Evolutionary conservation across 1,140 invertebrate genomes (phyloP).

Genomic region (Pachyrhynchus sulphureomaculatus): DNA sequence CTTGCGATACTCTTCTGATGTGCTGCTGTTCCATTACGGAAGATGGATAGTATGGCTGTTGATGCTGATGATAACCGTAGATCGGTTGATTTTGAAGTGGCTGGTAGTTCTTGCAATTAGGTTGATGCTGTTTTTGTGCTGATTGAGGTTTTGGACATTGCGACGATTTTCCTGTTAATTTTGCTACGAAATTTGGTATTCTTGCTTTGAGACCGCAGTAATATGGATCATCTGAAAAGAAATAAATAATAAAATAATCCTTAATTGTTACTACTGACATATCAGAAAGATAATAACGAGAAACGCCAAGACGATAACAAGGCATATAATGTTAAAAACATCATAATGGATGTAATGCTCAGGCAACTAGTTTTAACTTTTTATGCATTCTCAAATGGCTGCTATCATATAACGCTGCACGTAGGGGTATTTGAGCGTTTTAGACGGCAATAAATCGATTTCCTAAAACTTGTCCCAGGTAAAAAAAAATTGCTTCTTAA

Average conservation of each 20-base stretch:
- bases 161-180: conserved; percentile 46
- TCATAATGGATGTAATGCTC: too few relatives aligned
- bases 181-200: conserved; percentile 75
- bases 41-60: neutral
- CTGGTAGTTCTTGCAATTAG: conserved; percentile 9
- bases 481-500: too few relatives aligned
- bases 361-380: too few relatives aligned
- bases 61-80: conserved; percentile 18
- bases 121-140: conserved; percentile 5
- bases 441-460: too few relatives aligned
- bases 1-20: conserved; percentile 18
- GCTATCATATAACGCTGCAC: too few relatives aligned
- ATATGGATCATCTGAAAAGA: conserved; percentile 73
- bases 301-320: too few relatives aligned
- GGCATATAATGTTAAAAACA: too few relatives aligned
- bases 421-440: too few relatives aligned
- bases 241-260: neutral
- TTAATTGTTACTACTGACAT: neutral
- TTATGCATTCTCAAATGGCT: too few relatives aligned
- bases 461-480: too few relatives aligned
- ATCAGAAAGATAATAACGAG: too few relatives aligned
- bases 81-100: conserved; percentile 10
- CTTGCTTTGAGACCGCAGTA: conserved; percentile 88
- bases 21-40: conserved; percentile 25
- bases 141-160: neutral